phyloP scores from a whole-genome alignment of 2,113 vertebrate species.

The Clarias magur region DNA sequence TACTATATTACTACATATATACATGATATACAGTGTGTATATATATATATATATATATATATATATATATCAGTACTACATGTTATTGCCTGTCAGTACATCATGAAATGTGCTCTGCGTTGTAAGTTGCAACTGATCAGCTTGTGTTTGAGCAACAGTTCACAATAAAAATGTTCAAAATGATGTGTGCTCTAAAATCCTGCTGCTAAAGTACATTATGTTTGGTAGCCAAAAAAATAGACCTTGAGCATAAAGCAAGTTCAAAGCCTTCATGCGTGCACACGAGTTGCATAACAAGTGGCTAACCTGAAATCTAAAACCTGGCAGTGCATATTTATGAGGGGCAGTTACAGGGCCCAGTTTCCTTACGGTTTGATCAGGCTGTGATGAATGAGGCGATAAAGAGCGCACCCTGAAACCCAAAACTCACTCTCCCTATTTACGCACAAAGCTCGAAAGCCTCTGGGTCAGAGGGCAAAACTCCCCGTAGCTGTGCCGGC shows the following conservation, averaged over 20 bases:
- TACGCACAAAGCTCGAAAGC: constrained; percentile 68
- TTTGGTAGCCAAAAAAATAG: background rate
- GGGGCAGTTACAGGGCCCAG: constrained; percentile 39
- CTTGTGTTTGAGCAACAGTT: background rate
- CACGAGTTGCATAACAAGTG: constrained; percentile 24
- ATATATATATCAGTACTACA: background rate
- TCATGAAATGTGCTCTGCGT: background rate
- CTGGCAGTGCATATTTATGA: constrained; percentile 34
- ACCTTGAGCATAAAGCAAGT: constrained; percentile 19
- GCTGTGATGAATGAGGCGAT: constrained; percentile 74
- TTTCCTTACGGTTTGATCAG: constrained; percentile 67
- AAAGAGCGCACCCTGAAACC: constrained; percentile 64
- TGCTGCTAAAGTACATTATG: constrained; percentile 1
- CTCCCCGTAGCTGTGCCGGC: constrained; percentile 54
- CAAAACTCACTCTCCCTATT: constrained; percentile 71
- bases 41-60: too few species aligned
- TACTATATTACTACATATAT: background rate
- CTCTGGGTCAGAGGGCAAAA: constrained; percentile 64
- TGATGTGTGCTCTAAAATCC: background rate
- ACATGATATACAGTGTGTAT: background rate
- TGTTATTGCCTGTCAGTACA: background rate
- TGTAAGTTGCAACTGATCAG: background rate
- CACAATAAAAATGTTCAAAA: background rate
- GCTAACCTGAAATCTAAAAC: constrained; percentile 34
- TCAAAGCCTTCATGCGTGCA: constrained; percentile 25